Evolutionary conservation across 2,113 vertebrate species (phyloP).

Genomic region (Suncus etruscus): DNA sequence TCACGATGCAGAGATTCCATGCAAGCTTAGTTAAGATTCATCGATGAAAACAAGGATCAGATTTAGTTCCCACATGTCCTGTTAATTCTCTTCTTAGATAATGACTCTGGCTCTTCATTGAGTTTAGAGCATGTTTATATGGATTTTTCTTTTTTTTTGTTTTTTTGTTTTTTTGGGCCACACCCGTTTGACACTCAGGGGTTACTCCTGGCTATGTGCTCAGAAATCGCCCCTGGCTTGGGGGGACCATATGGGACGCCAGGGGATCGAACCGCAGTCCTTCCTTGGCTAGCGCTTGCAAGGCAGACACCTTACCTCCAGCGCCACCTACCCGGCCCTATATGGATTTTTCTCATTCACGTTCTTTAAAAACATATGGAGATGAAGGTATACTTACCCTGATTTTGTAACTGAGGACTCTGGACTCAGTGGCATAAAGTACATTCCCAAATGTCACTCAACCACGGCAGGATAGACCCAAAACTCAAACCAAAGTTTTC

Average conservation of each 20-base stretch:
- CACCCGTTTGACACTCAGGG: no score
- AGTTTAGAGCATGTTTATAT: neutral
- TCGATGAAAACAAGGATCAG: constrained; percentile 4
- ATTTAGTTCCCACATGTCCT: neutral
- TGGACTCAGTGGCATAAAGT: neutral
- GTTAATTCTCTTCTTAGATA: neutral
- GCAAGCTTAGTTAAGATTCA: constrained; percentile 6
- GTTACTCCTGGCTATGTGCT: no score
- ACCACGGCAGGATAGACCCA: no score
- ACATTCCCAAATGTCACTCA: neutral
- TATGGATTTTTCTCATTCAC: constrained; percentile 1
- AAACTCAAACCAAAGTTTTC: neutral
- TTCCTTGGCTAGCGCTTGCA: no score
- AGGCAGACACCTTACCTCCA: no score
- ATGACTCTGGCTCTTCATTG: neutral
- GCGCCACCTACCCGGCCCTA: no score
- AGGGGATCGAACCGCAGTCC: no score
- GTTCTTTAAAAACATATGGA: neutral
- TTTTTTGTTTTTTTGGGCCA: no score
- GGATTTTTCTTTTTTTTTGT: neutral
- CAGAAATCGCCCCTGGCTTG: no score
- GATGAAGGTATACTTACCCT: neutral
- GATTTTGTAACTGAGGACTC: neutral
- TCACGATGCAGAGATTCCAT: neutral
- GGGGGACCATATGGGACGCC: no score